These are phyloP conservation scores for Petrocephalus schoutedeni DNA, from an alignment of 2,797 vertebrate genomes.

Conservation along the genomic window DNA sequence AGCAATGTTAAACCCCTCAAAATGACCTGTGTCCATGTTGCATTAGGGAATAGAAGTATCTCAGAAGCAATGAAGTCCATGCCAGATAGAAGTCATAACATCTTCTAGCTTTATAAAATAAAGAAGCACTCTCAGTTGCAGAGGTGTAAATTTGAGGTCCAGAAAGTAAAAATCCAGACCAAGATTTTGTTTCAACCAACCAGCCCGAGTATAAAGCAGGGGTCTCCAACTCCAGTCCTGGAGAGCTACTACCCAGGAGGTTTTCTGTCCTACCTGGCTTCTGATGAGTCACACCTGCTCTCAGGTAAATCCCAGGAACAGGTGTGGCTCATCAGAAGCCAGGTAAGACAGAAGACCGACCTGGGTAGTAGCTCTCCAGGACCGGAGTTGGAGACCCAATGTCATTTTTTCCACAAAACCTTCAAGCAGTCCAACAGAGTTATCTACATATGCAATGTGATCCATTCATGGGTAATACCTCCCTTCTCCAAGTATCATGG, in stretches of 20 bases:
- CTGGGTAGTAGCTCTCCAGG: too few species aligned
- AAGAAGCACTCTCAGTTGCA: background rate
- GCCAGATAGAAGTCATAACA: background rate
- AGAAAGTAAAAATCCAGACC: background rate
- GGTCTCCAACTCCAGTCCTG: too few species aligned
- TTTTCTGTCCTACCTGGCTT: too few species aligned
- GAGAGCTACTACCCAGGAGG: too few species aligned
- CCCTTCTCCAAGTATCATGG: background rate
- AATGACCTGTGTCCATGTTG: background rate
- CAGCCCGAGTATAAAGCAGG: background rate
- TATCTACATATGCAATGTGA: background rate
- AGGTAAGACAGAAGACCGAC: too few species aligned
- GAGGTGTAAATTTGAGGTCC: background rate
- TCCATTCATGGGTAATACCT: background rate
- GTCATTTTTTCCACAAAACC: background rate
- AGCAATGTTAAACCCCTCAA: background rate
- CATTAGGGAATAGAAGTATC: background rate
- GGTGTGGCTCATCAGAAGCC: too few species aligned
- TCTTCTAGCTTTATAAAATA: background rate
- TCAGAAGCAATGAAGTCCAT: background rate
- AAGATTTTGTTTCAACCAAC: background rate
- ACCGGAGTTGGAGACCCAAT: background rate
- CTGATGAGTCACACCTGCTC: too few species aligned
- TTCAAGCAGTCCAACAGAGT: background rate
- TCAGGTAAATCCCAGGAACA: too few species aligned